phyloP scores from a whole-genome alignment of 1,140 invertebrate genomes.

The Phortica variegata region DNA sequence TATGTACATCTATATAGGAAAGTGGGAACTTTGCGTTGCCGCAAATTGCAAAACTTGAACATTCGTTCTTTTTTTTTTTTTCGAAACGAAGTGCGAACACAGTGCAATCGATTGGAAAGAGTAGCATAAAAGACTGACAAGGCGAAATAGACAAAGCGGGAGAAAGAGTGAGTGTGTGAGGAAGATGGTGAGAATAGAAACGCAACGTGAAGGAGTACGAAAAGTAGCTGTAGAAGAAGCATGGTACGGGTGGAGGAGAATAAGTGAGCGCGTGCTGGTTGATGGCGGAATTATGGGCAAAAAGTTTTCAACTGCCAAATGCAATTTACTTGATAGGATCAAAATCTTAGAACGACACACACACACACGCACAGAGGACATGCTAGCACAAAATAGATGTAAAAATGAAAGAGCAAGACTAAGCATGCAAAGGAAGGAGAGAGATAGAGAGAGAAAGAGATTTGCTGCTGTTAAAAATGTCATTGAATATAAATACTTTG shows the following conservation, averaged over 20 bases:
- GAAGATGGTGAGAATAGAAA: no score
- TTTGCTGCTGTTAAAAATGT: not conserved
- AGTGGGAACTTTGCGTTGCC: slow-evolving; percentile 47
- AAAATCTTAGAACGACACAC: slow-evolving; percentile 46
- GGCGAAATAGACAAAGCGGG: not conserved
- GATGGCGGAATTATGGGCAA: no score
- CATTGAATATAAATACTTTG: slow-evolving; percentile 18
- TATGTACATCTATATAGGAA: no score
- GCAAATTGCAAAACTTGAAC: slow-evolving; percentile 52
- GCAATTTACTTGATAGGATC: slow-evolving; percentile 54
- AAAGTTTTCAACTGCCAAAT: slow-evolving; percentile 54
- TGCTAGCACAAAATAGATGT: no score
- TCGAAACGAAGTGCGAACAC: slow-evolving; percentile 50
- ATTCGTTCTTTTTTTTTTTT: no score
- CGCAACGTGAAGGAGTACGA: no score
- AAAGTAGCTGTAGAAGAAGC: no score
- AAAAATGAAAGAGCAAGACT: no score
- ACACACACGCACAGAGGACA: no score
- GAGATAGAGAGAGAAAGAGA: no score
- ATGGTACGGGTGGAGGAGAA: no score
- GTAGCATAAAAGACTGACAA: slow-evolving; percentile 30
- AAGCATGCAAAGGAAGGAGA: no score
- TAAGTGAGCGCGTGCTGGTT: not conserved
- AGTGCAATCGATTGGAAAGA: slow-evolving; percentile 50
- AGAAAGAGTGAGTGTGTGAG: not conserved